Base-by-base conservation (phyloP, 1,140 invertebrate species). In the Diabrotica undecimpunctata region DNA sequence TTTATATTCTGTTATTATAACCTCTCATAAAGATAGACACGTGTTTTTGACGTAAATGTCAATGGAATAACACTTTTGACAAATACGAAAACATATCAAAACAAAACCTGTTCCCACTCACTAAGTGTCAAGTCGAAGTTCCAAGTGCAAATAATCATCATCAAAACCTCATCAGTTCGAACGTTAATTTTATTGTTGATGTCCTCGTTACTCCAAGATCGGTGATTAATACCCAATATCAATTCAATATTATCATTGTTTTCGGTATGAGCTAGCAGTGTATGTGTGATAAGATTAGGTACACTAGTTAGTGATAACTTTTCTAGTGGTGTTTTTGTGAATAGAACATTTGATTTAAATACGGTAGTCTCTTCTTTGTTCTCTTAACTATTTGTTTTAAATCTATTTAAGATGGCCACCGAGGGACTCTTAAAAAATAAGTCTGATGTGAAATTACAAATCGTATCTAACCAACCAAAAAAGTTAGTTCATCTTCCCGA, bases 401-500 rank as follows among this genome's bases (percentile, higher is more conserved):
- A 25, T 25, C 8, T 8, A 5, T 46, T 46, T 55, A 77, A 81
- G 70, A 78, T 72, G 72, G 71, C 72, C 54, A 74, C 77, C 75
- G 81, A 82, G 64, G 79, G 76, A 76, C 72, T 83, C 71, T 73
- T 82, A 66, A 78, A 81, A 59, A 78, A 81, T 74, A 82, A 80
- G 77, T 75, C 74, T 66, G 46, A 66, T 8, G 75, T 81, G 38
- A 84, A 85, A 73, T 80, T 89, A 71, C 85, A 86, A 69, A 87
- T 89, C 68, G 78, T 83, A 7, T 87, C 88, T 14, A 78, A 82
- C 10, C 88, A 90, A 77, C 88, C 86, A 11, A 92, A 90, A 79
- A 90, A 88, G 5, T 83, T 93, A 51, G 90, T 90, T 56, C 91
- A 94, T 77, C 83, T 96, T 62, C 91, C 91, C 7, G 88, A 91